phyloP scores from a whole-genome alignment of 2,113 vertebrate genomes.

The Trogon surrucura region DNA sequence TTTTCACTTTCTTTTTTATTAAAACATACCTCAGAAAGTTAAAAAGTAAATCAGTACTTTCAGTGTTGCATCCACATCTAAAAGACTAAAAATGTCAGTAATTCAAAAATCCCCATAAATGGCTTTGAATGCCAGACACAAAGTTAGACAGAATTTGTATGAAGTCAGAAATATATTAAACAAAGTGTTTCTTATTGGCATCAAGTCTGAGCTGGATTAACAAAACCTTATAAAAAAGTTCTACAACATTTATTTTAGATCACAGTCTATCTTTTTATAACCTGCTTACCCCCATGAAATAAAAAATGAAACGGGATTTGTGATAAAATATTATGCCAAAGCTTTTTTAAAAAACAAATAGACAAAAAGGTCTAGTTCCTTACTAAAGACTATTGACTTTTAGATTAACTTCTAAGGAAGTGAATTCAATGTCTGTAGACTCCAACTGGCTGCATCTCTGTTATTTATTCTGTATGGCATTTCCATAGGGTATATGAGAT shows the following conservation, averaged over 20 bases:
- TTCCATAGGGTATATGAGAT: not conserved
- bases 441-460: not conserved
- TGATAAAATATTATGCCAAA: not conserved
- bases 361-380: not conserved
- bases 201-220: not conserved
- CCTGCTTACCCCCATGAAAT: not conserved
- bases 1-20: slow-evolving; percentile 61
- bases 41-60: slow-evolving; percentile 57
- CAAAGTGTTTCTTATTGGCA: not conserved
- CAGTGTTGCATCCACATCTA: slow-evolving; percentile 28
- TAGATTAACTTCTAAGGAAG: not conserved
- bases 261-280: not conserved
- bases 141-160: not conserved
- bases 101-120: slow-evolving; percentile 33
- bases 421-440: not conserved
- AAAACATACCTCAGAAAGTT: slow-evolving; percentile 43
- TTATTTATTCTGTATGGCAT: not conserved
- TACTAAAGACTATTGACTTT: not conserved
- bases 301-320: not conserved
- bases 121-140: slow-evolving; percentile 13
- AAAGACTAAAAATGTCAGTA: slow-evolving; percentile 58
- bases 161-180: slow-evolving; percentile 6
- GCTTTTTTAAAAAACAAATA: not conserved
- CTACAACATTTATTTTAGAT: not conserved
- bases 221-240: not conserved